phyloP scores from a whole-genome alignment of 2,888 invertebrate genomes.

The Sphaerophoria rueppellii region DNA sequence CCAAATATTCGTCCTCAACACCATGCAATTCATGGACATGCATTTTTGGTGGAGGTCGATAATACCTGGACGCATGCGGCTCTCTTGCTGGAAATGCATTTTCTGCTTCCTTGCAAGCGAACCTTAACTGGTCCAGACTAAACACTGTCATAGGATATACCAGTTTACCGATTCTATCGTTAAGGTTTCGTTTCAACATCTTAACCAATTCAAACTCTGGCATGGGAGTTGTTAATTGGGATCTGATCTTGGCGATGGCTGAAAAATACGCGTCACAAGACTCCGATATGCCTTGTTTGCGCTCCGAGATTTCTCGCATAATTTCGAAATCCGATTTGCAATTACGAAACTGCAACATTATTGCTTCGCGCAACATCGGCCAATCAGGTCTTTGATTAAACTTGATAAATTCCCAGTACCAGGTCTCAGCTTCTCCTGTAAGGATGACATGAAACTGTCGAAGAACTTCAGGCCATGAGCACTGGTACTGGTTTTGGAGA shows the following conservation, averaged over 20 bases:
- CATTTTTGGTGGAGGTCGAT: background rate
- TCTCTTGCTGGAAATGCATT: background rate
- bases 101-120: too few relatives aligned
- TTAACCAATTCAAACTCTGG: background rate
- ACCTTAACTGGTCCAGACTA: too few relatives aligned
- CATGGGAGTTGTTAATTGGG: background rate
- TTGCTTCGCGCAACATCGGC: background rate
- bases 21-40: background rate
- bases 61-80: background rate
- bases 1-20: background rate
- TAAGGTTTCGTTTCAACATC: too few relatives aligned
- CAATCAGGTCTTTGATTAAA: background rate
- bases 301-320: background rate
- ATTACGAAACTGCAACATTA: background rate
- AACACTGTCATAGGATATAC: background rate
- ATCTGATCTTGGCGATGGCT: background rate
- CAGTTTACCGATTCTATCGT: too few relatives aligned
- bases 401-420: constrained; percentile 1
- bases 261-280: constrained; percentile 4
- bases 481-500: background rate
- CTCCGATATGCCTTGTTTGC: background rate
- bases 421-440: background rate
- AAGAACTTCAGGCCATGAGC: background rate
- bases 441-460: background rate
- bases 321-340: constrained; percentile 3